Conservation (phyloP, 2,113 vertebrate genomes). For the Tapirus terrestris region DNA sequence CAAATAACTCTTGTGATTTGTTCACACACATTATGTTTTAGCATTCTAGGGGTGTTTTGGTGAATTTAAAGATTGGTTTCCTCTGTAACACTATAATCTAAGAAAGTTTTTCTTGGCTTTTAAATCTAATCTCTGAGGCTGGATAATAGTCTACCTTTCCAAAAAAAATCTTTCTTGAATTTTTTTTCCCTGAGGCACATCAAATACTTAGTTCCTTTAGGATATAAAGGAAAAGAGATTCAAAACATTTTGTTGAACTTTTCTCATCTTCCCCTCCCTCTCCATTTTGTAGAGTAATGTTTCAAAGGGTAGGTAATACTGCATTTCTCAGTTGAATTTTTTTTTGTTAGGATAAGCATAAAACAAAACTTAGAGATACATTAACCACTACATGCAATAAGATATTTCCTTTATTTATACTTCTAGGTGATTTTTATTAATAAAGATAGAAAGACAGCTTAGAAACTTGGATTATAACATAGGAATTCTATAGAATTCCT, state of each 20-base stretch:
- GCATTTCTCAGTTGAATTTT: neutral
- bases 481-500: neutral
- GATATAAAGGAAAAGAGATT: neutral
- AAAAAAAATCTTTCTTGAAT: neutral
- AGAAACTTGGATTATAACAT: neutral
- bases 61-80: constrained; percentile 51
- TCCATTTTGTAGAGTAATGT: neutral
- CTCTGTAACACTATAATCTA: neutral
- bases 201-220: neutral
- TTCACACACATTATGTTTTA: neutral
- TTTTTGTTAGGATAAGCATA: neutral
- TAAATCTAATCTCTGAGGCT: constrained; percentile 30
- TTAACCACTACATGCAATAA: neutral
- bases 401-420: neutral
- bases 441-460: neutral
- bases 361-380: neutral
- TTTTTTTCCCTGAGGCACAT: neutral
- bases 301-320: neutral
- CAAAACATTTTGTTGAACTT: neutral
- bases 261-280: neutral
- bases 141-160: constrained; percentile 28
- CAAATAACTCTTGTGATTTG: constrained; percentile 48
- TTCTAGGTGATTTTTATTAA: neutral
- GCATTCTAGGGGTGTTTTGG: neutral
- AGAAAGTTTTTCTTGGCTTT: constrained; percentile 48